phyloP scores from a whole-genome alignment of 2,888 invertebrate species.

The Lasiommata megera region DNA sequence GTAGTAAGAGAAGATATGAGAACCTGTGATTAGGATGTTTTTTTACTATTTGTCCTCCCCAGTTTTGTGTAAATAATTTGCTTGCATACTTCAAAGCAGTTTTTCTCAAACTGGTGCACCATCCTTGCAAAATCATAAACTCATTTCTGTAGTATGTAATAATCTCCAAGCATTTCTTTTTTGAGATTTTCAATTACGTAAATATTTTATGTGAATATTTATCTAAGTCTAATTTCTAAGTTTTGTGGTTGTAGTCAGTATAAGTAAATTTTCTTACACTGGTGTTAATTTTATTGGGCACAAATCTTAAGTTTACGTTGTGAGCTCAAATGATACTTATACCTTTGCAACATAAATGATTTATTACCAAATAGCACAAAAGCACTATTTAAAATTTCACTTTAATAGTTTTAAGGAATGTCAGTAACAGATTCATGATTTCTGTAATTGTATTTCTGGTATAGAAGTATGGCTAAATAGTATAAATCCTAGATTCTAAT shows the following conservation, averaged over 20 bases:
- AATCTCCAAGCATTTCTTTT: neutral
- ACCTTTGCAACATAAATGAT: too few species aligned
- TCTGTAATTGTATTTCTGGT: neutral
- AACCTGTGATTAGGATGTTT: too few species aligned
- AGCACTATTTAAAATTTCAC: neutral
- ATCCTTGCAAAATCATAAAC: neutral
- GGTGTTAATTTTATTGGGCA: too few species aligned
- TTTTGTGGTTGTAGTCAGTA: neutral
- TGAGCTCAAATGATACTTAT: neutral
- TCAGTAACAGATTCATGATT: neutral
- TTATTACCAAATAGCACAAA: too few species aligned
- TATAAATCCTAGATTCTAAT: conserved; percentile 3
- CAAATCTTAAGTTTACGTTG: neutral
- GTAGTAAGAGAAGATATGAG: too few species aligned
- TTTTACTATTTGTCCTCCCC: too few species aligned
- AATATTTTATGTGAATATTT: neutral
- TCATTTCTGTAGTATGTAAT: neutral
- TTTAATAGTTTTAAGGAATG: neutral
- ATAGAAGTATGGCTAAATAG: too few species aligned
- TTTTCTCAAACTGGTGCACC: neutral
- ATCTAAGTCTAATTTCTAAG: too few species aligned
- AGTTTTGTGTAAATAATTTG: too few species aligned
- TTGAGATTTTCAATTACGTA: neutral
- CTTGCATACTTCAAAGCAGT: too few species aligned
- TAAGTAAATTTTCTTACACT: neutral